phyloP scores from a whole-genome alignment of 2,888 invertebrate species.

The Brenthis daphne region DNA sequence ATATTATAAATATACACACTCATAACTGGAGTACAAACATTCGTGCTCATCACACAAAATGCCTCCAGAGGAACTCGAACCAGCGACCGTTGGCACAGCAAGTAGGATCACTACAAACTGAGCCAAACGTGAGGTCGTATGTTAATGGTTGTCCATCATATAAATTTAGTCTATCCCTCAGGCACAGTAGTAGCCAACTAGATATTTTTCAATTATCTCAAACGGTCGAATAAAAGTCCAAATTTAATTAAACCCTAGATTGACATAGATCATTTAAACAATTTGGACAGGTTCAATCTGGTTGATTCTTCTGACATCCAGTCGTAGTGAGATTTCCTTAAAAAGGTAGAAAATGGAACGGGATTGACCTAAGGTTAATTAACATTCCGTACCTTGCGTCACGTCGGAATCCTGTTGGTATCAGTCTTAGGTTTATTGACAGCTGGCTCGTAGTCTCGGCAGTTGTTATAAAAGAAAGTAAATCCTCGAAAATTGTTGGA shows the following conservation, averaged over 20 bases:
- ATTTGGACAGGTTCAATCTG: constrained; percentile 10
- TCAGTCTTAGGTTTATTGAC: constrained; percentile 37
- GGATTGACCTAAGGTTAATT: constrained; percentile 11
- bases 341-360: constrained; percentile 8
- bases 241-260: constrained; percentile 11
- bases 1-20: no score
- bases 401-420: constrained; percentile 58
- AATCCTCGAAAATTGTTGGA: no score
- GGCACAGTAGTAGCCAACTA: no score
- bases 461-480: background rate
- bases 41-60: no score
- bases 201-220: no score
- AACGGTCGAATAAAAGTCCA: background rate
- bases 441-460: constrained; percentile 24
- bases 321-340: constrained; percentile 1
- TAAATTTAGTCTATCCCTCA: no score
- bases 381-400: constrained; percentile 59
- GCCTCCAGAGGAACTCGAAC: no score
- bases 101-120: no score
- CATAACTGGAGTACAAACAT: no score
- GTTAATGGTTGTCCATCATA: no score
- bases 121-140: no score
- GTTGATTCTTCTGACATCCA: constrained; percentile 5
- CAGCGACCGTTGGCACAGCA: no score
- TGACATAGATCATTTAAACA: constrained; percentile 13